A percentile compares a stretch with the other conserved stretches of the same genome.
Evolutionary conservation across 2,888 invertebrate species (phyloP).

Genomic region (Acanthopleura granulata): DNA sequence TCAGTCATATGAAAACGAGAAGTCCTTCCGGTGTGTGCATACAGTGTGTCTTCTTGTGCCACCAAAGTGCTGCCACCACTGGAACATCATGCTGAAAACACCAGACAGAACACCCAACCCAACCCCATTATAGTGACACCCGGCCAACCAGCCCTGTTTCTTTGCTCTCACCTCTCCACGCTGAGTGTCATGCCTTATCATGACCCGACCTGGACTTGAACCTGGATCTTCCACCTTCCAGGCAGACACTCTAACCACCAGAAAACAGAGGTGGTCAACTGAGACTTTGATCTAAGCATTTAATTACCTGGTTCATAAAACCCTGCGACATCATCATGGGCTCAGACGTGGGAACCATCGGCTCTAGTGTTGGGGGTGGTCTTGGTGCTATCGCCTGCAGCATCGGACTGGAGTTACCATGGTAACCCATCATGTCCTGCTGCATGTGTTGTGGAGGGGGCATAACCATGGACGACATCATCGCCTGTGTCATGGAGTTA

Average conservation of each 20-base stretch:
- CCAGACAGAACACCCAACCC: too few species aligned
- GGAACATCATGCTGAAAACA: too few species aligned
- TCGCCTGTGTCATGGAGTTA: conserved; percentile 25
- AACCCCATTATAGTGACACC: too few species aligned
- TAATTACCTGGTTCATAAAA: not conserved
- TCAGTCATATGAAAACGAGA: too few species aligned
- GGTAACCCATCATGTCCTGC: conserved; percentile 23
- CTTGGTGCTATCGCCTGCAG: conserved; percentile 23
- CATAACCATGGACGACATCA: conserved; percentile 27
- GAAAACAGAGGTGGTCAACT: too few species aligned
- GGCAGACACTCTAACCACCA: not conserved
- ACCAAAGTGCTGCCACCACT: too few species aligned
- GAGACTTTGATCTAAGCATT: too few species aligned
- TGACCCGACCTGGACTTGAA: not conserved
- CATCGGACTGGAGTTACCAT: conserved; percentile 19
- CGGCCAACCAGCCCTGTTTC: too few species aligned
- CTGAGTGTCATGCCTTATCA: too few species aligned
- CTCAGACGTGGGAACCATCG: not conserved
- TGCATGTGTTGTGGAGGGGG: conserved; percentile 30
- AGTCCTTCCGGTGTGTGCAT: too few species aligned
- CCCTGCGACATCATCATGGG: not conserved
- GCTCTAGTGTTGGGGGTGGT: conserved; percentile 20
- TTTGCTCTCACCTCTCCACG: too few species aligned
- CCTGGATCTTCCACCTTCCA: conserved; percentile 14
- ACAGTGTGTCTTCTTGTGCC: too few species aligned